These are phyloP conservation scores for Nothoprocta pentlandii DNA, from an alignment of 2,113 vertebrate genomes.

Conservation along the genomic window DNA sequence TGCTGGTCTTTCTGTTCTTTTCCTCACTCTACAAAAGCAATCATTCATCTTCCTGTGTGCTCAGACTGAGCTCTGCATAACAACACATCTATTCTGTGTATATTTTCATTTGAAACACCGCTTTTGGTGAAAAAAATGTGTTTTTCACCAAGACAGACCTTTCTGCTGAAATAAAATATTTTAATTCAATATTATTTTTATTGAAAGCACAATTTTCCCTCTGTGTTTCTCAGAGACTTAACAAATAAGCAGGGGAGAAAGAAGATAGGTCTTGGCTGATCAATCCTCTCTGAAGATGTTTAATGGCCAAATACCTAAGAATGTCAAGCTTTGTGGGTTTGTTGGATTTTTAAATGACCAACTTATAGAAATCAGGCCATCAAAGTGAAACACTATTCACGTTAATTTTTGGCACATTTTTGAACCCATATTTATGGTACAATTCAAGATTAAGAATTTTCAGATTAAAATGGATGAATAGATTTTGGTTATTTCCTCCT, in stretches of 20 bases:
- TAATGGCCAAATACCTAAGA: neutral
- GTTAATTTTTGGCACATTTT: neutral
- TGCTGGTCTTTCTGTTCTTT: neutral
- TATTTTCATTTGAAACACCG: neutral
- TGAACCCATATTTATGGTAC: neutral
- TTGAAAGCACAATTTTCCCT: neutral
- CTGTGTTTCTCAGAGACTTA: neutral
- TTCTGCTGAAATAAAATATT: neutral
- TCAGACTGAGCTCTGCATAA: neutral
- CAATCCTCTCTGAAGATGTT: neutral
- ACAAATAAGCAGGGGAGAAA: rapidly evolving
- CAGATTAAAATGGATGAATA: neutral
- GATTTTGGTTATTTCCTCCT: neutral
- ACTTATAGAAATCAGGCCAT: neutral
- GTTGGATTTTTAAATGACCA: neutral
- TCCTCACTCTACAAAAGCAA: neutral
- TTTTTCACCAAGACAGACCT: neutral
- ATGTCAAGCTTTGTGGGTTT: neutral
- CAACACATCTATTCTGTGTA: neutral
- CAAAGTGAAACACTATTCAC: neutral
- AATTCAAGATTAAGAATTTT: neutral
- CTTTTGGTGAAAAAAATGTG: neutral
- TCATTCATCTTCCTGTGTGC: neutral
- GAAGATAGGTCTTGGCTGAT: neutral
- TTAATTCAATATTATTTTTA: neutral